Evolutionary conservation across 2,888 invertebrate species (phyloP).

Genomic region (Halocaridina rubra): DNA sequence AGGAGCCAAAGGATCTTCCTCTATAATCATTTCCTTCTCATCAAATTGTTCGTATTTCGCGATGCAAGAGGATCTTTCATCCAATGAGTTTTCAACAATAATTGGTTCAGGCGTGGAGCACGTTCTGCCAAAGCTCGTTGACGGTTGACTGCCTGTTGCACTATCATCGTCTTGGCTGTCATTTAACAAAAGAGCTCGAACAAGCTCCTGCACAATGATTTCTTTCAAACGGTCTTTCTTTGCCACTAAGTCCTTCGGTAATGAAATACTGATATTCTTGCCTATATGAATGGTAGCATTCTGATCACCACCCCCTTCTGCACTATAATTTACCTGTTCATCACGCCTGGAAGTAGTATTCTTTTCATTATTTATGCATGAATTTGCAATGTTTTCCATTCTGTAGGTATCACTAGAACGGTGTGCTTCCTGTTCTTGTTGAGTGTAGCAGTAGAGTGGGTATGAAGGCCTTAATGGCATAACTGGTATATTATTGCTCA

Average conservation of each 20-base stretch:
- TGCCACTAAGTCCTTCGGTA: slow-evolving; percentile 54
- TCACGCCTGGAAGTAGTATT: neutral
- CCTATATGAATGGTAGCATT: slow-evolving; percentile 57
- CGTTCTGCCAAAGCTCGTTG: slow-evolving; percentile 18
- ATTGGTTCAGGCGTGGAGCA: neutral
- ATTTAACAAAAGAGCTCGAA: slow-evolving; percentile 59
- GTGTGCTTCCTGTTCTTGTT: neutral
- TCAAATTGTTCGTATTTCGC: neutral
- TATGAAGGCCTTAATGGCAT: neutral
- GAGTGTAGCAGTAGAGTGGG: neutral
- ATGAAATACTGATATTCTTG: slow-evolving; percentile 59
- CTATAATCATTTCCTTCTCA: neutral
- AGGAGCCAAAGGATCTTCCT: slow-evolving; percentile 43
- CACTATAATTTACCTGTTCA: neutral
- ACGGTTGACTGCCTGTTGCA: neutral
- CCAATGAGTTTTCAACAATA: neutral
- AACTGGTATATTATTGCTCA: slow-evolving; percentile 2
- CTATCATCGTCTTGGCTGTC: slow-evolving; percentile 23
- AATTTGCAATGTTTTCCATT: neutral
- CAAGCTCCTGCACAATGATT: slow-evolving; percentile 60
- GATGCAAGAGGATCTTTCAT: neutral
- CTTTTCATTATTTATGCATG: neutral
- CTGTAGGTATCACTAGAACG: neutral
- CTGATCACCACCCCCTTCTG: neutral
- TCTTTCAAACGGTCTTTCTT: slow-evolving; percentile 57